Evolutionary conservation across 2,888 invertebrate species (phyloP).

Genomic region (Yponomeuta cagnagella): DNA sequence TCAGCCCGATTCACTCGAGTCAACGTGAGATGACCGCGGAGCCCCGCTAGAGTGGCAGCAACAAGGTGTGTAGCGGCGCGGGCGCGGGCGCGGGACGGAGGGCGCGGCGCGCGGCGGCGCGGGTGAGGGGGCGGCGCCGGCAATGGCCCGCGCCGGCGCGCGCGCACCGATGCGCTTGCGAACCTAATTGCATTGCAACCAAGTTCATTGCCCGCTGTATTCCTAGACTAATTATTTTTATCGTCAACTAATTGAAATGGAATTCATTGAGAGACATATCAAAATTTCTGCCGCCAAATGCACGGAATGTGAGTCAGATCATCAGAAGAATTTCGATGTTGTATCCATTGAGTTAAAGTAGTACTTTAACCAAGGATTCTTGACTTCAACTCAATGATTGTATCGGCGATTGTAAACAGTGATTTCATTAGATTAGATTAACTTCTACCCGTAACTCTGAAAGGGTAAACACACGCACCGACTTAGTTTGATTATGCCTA

Average conservation of each 20-base stretch:
- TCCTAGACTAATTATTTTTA: not conserved
- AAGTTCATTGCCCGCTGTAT: constrained; percentile 1
- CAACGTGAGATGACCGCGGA: not conserved
- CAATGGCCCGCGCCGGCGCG: constrained; percentile 1
- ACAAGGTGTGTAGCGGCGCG: constrained; percentile 11
- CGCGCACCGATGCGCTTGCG: not conserved
- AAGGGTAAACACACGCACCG: no score
- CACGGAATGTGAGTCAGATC: not conserved
- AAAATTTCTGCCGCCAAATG: no score
- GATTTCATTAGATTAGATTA: no score
- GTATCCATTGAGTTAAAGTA: no score
- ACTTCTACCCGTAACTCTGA: no score
- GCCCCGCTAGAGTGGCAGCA: not conserved
- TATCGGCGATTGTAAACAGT: no score
- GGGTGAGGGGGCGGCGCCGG: constrained; percentile 20
- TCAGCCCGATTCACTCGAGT: not conserved
- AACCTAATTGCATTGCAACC: constrained; percentile 1
- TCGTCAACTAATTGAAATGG: not conserved
- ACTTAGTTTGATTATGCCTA: no score
- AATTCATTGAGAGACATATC: not conserved
- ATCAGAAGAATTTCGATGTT: no score
- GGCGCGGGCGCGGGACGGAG: constrained; percentile 26
- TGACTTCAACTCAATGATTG: no score
- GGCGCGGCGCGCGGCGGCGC: constrained; percentile 30
- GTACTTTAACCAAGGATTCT: no score